phyloP scores from a whole-genome alignment of 1,140 invertebrate species.

The Muscidifurax raptorellus region DNA sequence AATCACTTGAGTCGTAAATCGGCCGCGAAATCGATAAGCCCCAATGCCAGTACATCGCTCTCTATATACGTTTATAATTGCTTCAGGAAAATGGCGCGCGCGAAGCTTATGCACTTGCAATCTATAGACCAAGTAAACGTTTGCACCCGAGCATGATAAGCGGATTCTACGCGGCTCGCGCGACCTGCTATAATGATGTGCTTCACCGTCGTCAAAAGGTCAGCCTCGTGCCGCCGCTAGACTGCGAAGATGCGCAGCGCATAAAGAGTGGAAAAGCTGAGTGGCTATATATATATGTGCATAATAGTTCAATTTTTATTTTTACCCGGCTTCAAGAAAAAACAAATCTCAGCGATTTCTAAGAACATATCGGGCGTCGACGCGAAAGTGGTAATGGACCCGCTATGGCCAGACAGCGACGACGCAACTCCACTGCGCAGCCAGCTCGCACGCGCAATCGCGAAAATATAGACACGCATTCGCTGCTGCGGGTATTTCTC shows the following conservation, averaged over 20 bases:
- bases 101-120: neutral
- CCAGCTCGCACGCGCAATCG: slow-evolving; percentile 5
- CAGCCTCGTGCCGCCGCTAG: too few relatives aligned
- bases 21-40: neutral
- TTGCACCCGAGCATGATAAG: neutral
- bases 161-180: neutral
- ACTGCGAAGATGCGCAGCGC: too few relatives aligned
- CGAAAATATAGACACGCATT: neutral
- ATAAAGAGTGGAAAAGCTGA: too few relatives aligned
- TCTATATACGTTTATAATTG: neutral
- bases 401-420: neutral
- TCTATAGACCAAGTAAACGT: neutral
- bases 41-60: too few relatives aligned
- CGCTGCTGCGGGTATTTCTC: neutral
- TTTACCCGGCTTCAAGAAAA: too few relatives aligned
- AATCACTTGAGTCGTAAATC: neutral
- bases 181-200: neutral
- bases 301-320: too few relatives aligned
- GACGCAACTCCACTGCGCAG: neutral
- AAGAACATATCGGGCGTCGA: slow-evolving; percentile 2
- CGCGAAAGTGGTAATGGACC: neutral
- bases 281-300: too few relatives aligned
- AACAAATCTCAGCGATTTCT: too few relatives aligned
- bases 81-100: neutral
- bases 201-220: neutral